Base-by-base conservation (phyloP, 2,113 vertebrate genomes). In the Ancistrus triradiatus region DNA sequence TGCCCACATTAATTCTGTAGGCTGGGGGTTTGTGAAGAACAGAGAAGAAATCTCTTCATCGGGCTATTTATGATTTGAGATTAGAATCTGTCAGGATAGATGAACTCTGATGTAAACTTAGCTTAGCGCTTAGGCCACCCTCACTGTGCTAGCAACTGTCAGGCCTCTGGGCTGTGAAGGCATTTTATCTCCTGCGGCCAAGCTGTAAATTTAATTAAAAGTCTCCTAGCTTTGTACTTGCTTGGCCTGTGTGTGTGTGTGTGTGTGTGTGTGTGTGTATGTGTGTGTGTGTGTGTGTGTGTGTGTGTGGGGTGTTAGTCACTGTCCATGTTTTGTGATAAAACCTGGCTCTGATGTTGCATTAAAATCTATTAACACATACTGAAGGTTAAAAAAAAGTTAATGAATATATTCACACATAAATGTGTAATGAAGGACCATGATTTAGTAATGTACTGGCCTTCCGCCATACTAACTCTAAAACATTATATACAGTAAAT, bases 201-300 rank as follows among this genome's bases (percentile, higher is more conserved):
- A 82, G 76, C 73, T 28, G 48, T 55, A 61, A 68, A 68, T 84
- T 81, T 84, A 82, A 83, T 86, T 83, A 84, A 83, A 77, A 77
- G 53, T 48, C 61, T 68, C 56, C 56, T 74, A 47, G 50, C 68
- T 81, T 69, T 69, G 64, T 69, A 21, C 15, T 33, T 25, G 2
- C 17, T 13, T 31, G 15, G 25, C 14, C 3, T 42, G 42, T 27
- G 21, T 40, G n/a, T 21, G 17, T 49, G 14, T 24, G 13, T 49
- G 22, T 49, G 22, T 49, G 47, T 49, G 13, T 49, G 47, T 49
- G 47, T 49, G 21, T 22, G 47, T 24, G n/a, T 8, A n/a, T 19
- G 35, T 25, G 53, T 37, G 33, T 19, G 11, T 31, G 57, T 28
- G 40, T 17, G 40, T 28, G 33, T 35, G 51, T 37, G 37, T 31